phyloP scores from a whole-genome alignment of 2,888 invertebrate species.

The Rhamnusium bicolor region DNA sequence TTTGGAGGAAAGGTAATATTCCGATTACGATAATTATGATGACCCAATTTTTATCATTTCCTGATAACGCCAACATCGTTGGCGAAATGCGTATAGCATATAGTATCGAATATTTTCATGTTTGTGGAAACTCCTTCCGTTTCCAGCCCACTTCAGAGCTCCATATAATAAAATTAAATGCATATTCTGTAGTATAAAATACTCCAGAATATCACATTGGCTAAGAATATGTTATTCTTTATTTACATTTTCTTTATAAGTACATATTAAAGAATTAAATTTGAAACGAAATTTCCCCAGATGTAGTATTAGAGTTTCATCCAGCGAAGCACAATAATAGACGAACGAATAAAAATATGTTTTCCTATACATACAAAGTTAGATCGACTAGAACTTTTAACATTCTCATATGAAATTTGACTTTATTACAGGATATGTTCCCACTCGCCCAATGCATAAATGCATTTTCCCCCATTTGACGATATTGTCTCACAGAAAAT shows the following conservation, averaged over 20 bases:
- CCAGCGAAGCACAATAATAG: not conserved
- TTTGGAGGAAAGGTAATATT: no score
- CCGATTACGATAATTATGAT: no score
- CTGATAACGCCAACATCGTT: no score
- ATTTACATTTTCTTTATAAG: not conserved
- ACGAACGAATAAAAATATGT: conserved; percentile 3
- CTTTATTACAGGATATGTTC: not conserved
- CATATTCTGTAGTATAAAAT: not conserved
- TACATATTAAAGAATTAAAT: not conserved
- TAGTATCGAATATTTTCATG: no score
- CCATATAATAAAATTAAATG: no score
- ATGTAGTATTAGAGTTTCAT: not conserved
- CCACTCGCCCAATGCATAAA: not conserved
- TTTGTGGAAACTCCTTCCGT: no score
- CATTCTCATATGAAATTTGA: conserved; percentile 13
- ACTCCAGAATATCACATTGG: not conserved
- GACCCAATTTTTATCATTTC: no score
- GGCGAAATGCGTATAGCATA: no score
- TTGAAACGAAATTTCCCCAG: not conserved
- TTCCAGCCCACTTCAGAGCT: no score
- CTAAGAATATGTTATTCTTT: not conserved
- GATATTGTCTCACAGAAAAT: conserved; percentile 28
- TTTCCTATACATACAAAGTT: not conserved
- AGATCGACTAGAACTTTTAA: not conserved
- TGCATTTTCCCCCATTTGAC: conserved; percentile 22